phyloP scores from a whole-genome alignment of 2,888 invertebrate species.

The Acronicta aceris region DNA sequence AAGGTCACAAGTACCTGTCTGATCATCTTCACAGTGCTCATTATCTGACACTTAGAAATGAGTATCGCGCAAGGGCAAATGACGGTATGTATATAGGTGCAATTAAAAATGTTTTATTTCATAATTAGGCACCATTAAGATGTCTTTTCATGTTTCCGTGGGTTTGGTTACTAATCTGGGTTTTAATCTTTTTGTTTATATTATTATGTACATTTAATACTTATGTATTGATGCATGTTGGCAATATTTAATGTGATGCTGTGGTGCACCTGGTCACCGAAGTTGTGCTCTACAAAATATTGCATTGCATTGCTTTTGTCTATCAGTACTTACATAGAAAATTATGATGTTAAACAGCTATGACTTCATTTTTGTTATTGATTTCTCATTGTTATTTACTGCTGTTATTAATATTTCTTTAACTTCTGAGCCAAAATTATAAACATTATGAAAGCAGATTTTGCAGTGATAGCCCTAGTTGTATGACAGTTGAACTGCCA shows the following conservation, averaged over 20 bases:
- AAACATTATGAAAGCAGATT: no score
- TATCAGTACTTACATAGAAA: neutral
- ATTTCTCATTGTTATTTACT: neutral
- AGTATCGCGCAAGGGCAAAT: constrained; percentile 73
- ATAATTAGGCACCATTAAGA: neutral
- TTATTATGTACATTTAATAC: no score
- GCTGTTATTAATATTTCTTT: neutral
- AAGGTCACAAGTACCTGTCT: constrained; percentile 91
- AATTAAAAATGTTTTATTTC: neutral
- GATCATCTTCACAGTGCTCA: constrained; percentile 91
- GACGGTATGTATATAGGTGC: constrained; percentile 69
- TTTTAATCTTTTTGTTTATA: no score
- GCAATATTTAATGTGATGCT: no score
- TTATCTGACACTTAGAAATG: constrained; percentile 89
- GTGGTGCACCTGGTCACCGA: no score
- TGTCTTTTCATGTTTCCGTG: neutral
- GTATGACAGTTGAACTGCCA: no score
- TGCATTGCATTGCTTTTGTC: constrained; percentile 25
- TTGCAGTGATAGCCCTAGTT: no score
- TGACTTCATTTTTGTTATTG: neutral
- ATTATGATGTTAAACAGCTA: constrained; percentile 16
- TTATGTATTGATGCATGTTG: no score
- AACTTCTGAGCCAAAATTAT: no score
- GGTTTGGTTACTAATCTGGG: no score
- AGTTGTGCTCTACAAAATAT: constrained; percentile 12